Evolutionary conservation across 2,888 invertebrate genomes (phyloP), one percentile per base, ranked within the genome.

Genomic region (Rosalia funebris): DNA sequence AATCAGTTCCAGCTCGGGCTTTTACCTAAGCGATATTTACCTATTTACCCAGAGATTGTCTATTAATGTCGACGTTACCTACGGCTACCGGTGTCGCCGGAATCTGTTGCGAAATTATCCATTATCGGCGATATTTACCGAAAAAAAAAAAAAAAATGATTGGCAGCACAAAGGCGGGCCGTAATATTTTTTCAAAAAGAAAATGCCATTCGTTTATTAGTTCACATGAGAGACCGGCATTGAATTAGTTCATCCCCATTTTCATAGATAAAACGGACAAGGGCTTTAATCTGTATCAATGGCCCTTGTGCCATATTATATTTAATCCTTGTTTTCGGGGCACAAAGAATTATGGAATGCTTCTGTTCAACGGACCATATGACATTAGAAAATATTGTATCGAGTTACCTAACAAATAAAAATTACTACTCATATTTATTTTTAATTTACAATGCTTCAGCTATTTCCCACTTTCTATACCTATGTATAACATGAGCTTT

Each of bases 331-430:
- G 69, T 69, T 68, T 69, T 68, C 69, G 69, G 65, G 68, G 72
- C 73, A 75, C 76, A 77, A 76, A 72, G 75, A 76, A 78, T 78
- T 77, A 76, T 76, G 76, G 48, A 77, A 75, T 71, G 74, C 73
- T 75, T 66, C 71, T 77, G 78, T 73, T 75, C 77, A 79, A 63
- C 74, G 69, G 76, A 75, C 73, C 78, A 74, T 77, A 72, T 74
- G 75, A 77, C 75, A 73, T 72, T 73, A 66, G 73, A 68, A 73
- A 75, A 76, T 76, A 72, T 75, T 75, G 76, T 76, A 77, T 77
- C 76, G 68, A 73, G 71, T 77, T 76, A 74, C 76, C 57, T 58
- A 73, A 70, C 69, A 72, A 74, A 70, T 71, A 73, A 69, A 71
- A 70, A 71, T 70, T 61, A 61, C 64, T 60, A 60, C 69, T 70